Evolutionary conservation across 2,888 invertebrate genomes (phyloP).

Genomic region (Gisinianus flammeolus): DNA sequence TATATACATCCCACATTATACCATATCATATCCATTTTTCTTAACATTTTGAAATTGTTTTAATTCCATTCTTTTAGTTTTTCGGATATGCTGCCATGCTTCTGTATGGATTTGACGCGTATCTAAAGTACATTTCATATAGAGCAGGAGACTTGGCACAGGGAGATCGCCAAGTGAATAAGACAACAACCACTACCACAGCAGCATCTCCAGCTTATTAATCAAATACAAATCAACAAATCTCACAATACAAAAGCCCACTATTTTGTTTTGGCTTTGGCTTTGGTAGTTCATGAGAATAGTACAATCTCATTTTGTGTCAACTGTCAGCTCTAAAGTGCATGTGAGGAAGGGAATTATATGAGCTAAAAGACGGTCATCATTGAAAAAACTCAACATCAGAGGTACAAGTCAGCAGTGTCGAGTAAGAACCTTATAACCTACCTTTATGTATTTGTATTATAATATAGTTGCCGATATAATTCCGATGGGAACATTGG

Average conservation of each 20-base stretch:
- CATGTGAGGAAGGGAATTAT: neutral
- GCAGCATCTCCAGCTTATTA: constrained; percentile 22
- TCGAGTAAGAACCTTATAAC: neutral
- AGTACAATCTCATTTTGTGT: neutral
- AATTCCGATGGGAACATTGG: neutral
- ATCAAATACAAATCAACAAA: neutral
- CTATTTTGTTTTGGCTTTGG: neutral
- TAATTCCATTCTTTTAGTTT: constrained; percentile 67
- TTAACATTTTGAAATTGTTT: constrained; percentile 18
- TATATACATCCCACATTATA: no score
- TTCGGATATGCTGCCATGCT: constrained; percentile 84
- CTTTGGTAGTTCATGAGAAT: neutral
- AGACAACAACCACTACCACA: constrained; percentile 21
- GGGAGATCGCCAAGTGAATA: constrained; percentile 70
- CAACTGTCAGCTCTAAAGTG: neutral
- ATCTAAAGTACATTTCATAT: constrained; percentile 75
- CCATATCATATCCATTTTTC: no score
- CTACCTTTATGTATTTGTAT: neutral
- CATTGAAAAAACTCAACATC: neutral
- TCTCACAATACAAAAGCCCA: neutral
- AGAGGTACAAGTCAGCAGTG: neutral
- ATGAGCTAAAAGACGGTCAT: neutral
- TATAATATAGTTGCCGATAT: neutral
- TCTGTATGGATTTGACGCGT: constrained; percentile 79
- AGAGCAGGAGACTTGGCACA: constrained; percentile 73